These are phyloP conservation scores for Matsumurasca onukii DNA, from an alignment of 1,140 invertebrate genomes.

Conservation along the genomic window DNA sequence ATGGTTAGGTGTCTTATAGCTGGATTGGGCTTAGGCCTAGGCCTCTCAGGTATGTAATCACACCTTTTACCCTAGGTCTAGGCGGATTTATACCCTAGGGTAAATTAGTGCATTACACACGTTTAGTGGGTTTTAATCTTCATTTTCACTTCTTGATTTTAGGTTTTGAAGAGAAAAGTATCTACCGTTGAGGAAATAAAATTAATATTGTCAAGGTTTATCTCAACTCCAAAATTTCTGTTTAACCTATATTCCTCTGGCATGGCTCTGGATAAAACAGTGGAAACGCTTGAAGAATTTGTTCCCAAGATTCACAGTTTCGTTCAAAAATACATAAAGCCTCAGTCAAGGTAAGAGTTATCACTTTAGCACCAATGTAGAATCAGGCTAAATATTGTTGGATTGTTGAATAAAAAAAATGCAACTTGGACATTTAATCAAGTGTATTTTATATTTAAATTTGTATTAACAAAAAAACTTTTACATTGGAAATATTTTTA, in stretches of 20 bases:
- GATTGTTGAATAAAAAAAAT: no score
- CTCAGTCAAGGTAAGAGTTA: neutral
- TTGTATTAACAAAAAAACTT: neutral
- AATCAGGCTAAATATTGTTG: neutral
- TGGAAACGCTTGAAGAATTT: conserved; percentile 58
- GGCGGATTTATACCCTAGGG: no score
- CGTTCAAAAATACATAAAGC: conserved; percentile 64
- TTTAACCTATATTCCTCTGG: conserved; percentile 60
- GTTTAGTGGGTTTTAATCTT: neutral
- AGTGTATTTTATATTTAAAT: neutral
- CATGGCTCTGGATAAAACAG: conserved; percentile 53
- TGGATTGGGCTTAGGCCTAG: no score
- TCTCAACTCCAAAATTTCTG: conserved; percentile 49
- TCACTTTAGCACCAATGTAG: neutral
- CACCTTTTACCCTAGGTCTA: no score
- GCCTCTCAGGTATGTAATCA: no score
- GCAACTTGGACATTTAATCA: neutral
- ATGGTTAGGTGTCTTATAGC: no score
- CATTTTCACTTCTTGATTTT: neutral
- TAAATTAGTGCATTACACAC: no score
- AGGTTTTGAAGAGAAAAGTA: conserved; percentile 45
- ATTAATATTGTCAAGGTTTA: conserved; percentile 49
- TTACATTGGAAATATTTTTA: neutral
- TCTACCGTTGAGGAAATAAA: conserved; percentile 48
- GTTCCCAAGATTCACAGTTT: conserved; percentile 65